Evolutionary conservation across 1,140 invertebrate genomes (phyloP), one percentile per base, ranked within the genome.

Genomic region (Meloidogyne chitwoodi): DNA sequence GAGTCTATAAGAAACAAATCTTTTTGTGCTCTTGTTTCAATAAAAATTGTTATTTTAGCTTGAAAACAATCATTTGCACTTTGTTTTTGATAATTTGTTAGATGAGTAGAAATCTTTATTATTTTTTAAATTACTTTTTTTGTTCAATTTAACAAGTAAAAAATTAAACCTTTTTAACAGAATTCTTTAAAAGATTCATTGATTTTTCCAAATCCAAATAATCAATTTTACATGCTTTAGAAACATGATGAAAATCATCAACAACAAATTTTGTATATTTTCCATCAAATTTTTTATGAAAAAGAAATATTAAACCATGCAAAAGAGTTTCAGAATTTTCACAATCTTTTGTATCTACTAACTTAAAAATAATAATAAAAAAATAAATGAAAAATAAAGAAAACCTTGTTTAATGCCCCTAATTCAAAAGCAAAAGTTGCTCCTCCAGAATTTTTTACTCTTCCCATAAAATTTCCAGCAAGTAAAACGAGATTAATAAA

Each of bases 381-480:
- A 24, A 27, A 76, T 11, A 48, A 24, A 26, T 29, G 0, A 64
- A 6, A 75, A n/a, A 77, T 0, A n/a, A 74, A 75, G 16, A 1
- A 29, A 41, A 80, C 79, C 62, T 82, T 80, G 26, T 64, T 68
- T 65, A 80, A 74, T 19, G 75, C 68, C 12, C 81, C 27, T 27
- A 80, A 19, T 31, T 80, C 65, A 64, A 83, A 80, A 16, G 77
- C 79, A 70, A 80, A 83, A 5, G 48, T 70, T 10, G 56, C n/a
- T n/a, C n/a, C 77, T 64, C 74, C 81, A 29, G 67, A 77, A 22
- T 19, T 72, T n/a, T 80, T 79, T 68, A 66, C 84, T n/a, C 77
- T 29, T 26, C 83, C 77, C 77, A 80, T 80, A 34, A 77, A 80
- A 69, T 80, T 80, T 24, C 79, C 81, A 27, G 68, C 83, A 56